phyloP scores from a whole-genome alignment of 2,113 vertebrate species.

The Chlamydotis undulata region DNA sequence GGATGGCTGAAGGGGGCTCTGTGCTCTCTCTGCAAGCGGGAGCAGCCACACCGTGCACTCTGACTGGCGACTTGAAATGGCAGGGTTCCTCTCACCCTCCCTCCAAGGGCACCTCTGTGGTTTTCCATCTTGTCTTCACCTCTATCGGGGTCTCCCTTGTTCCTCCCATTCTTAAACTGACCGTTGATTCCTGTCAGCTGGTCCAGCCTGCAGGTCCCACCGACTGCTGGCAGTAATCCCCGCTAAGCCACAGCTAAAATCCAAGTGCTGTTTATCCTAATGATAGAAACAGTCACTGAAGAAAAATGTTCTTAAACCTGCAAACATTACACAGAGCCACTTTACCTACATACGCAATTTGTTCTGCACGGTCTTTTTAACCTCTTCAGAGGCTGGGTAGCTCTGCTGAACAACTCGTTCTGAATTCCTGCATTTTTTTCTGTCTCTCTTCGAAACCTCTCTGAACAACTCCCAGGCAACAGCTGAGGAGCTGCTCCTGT shows the following conservation, averaged over 20 bases:
- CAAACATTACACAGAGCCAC: not conserved
- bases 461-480: not conserved
- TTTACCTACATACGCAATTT: not conserved
- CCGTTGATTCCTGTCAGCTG: not conserved
- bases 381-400: not conserved
- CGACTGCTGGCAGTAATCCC: not conserved
- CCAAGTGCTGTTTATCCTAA: not conserved
- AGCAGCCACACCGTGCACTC: not conserved
- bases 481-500: not conserved
- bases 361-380: not conserved
- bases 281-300: not conserved
- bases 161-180: not conserved
- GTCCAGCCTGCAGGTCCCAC: not conserved
- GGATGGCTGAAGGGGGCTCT: not conserved
- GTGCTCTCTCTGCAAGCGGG: too few species aligned
- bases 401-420: not conserved
- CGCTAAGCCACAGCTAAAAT: not conserved
- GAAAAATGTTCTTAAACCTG: not conserved
- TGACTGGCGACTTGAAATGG: fast-evolving
- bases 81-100: not conserved
- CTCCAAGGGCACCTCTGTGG: not conserved
- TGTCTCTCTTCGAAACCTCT: not conserved
- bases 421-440: not conserved
- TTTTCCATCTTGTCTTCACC: not conserved
- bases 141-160: not conserved